Evolutionary conservation across 92 coral and sea anemone species (phyloP).

Genomic region (Heliopora coerulea): DNA sequence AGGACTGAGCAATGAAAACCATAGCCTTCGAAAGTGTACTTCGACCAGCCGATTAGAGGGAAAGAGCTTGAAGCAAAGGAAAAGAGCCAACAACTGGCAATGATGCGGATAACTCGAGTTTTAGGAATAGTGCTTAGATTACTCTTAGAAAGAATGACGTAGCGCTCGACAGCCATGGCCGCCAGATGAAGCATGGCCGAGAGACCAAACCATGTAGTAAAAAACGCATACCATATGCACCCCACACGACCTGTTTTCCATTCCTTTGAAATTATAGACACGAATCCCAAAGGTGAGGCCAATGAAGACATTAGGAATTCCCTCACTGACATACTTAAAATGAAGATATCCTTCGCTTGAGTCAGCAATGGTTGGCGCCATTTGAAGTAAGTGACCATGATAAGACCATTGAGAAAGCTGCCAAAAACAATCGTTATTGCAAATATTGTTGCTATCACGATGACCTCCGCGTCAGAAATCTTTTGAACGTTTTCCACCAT

Average conservation of each 20-base stretch:
- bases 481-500: background rate
- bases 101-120: slow-evolving; percentile 14
- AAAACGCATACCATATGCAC: slow-evolving; percentile 62
- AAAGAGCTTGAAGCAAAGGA: slow-evolving; percentile 53
- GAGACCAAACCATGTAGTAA: slow-evolving; percentile 52
- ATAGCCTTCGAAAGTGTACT: slow-evolving; percentile 61
- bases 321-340: slow-evolving; percentile 66
- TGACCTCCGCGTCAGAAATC: background rate
- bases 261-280: slow-evolving; percentile 46
- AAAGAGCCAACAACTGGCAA: slow-evolving; percentile 54
- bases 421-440: slow-evolving; percentile 19
- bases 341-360: slow-evolving; percentile 38
- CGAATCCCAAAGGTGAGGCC: slow-evolving; percentile 56
- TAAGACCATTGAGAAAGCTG: slow-evolving; percentile 49
- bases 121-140: background rate
- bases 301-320: slow-evolving; percentile 58
- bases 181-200: slow-evolving; percentile 68
- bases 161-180: slow-evolving; percentile 57
- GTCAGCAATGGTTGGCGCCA: slow-evolving; percentile 43
- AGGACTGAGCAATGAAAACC: slow-evolving; percentile 62
- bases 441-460: background rate
- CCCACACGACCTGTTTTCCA: slow-evolving; percentile 44
- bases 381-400: slow-evolving; percentile 52
- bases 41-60: slow-evolving; percentile 74
- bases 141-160: slow-evolving; percentile 14